Evolutionary conservation across 2,888 invertebrate species (phyloP), one percentile per base, ranked within the genome.

Genomic region (Lacanobia oleracea): DNA sequence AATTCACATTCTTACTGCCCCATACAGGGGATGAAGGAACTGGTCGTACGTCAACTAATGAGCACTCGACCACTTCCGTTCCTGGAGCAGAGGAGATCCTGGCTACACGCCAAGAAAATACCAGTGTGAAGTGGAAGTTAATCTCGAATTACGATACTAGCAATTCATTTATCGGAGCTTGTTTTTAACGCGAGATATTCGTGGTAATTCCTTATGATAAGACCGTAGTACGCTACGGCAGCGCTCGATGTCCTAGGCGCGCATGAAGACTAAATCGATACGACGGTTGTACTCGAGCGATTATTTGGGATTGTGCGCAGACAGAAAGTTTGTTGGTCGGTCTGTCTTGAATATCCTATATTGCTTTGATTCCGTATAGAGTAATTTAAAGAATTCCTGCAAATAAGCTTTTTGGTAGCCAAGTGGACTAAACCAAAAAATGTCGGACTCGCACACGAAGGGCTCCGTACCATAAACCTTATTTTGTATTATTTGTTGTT

Each of bases 71-170:
- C 56, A 67, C 63, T 80, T 82, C 63, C 63, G 68, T 62, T 79
- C 56, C 54, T 77, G 77, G 54, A 67, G 33, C 43, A 23, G 40
- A 64, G 64, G 33, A 37, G 23, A 54, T 51, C 50, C 33, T 82
- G 80, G 83, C 74, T 57, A 37, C 16, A 61, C 16, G 64, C 79
- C 80, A 80, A 37, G n/a, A 51, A 69, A 82, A 67, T 53, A 53
- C 33, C 62, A 53, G 83, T 74, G 75, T 69, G 63, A 74, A 67
- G 66, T 69, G 45, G 66, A 63, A 68, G 63, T 78, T 64, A 69
- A 78, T 80, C 66, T 78, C 12, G 48, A 78, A 79, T 69, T 78
- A 78, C 69, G 69, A 79, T 54, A 69, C 66, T 45, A 61, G 50
- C 45, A 57, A 67, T 74, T 74, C 43, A 82, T 69, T 73, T 73